phyloP scores from a whole-genome alignment of 2,797 vertebrate species.

The Carapus acus region DNA sequence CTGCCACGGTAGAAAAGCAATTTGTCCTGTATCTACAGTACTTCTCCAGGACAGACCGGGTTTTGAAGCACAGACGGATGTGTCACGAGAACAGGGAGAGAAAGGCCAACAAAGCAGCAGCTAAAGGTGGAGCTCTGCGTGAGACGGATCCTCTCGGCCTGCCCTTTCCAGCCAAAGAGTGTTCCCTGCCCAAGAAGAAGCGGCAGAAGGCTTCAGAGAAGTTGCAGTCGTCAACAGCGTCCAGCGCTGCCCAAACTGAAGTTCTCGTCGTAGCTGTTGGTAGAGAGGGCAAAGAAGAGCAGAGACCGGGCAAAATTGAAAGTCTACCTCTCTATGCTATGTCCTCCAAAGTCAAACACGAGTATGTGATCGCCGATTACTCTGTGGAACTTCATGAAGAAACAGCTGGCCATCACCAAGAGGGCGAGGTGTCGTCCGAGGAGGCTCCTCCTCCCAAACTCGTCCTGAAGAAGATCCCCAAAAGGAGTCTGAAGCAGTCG shows the following conservation, averaged over 20 bases:
- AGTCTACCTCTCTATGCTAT: constrained; percentile 85
- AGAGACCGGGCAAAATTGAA: constrained; percentile 82
- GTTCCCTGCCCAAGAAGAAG: constrained; percentile 92
- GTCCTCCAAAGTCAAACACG: constrained; percentile 94
- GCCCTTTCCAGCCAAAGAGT: constrained; percentile 85
- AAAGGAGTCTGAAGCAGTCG: constrained; percentile 82
- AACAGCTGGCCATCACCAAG: constrained; percentile 73
- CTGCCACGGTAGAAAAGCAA: neutral
- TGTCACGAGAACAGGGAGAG: constrained; percentile 97
- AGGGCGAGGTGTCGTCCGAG: constrained; percentile 76
- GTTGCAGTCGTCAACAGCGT: constrained; percentile 59
- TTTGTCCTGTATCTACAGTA: constrained; percentile 72
- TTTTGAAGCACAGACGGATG: constrained; percentile 98
- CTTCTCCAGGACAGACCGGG: constrained; percentile 98
- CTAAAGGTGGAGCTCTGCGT: constrained; percentile 80
- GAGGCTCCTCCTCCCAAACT: constrained; percentile 88
- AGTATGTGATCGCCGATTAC: constrained; percentile 93
- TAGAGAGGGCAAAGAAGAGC: constrained; percentile 76
- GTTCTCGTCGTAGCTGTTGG: constrained; percentile 43
- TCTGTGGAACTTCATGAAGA: constrained; percentile 89
- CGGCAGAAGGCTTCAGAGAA: constrained; percentile 88
- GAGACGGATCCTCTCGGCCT: constrained; percentile 78
- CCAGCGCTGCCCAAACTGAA: constrained; percentile 50
- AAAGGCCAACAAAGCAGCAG: constrained; percentile 82
- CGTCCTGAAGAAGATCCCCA: constrained; percentile 92